Evolutionary conservation across 2,888 invertebrate genomes (phyloP).

Genomic region (Drosophila anomalata): DNA sequence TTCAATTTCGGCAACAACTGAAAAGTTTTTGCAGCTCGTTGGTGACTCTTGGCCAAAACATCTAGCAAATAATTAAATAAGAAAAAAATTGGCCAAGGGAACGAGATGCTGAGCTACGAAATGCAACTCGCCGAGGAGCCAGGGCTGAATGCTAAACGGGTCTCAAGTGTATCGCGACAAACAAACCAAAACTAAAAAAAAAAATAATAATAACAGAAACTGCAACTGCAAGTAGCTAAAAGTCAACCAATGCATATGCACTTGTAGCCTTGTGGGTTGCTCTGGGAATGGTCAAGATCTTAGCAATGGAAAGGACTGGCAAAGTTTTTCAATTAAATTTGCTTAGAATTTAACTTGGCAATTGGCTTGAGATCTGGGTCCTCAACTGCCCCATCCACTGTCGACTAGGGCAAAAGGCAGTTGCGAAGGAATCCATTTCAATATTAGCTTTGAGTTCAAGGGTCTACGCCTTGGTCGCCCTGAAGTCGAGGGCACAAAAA

Average conservation of each 20-base stretch:
- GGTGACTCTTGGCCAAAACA: constrained; percentile 52
- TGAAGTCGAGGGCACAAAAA: constrained; percentile 3
- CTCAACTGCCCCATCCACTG: constrained; percentile 37
- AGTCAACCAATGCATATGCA: constrained; percentile 71
- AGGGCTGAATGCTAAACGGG: constrained; percentile 68
- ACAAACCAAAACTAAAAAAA: constrained; percentile 50
- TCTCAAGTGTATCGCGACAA: constrained; percentile 71
- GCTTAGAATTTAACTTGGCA: constrained; percentile 75
- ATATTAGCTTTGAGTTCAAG: constrained; percentile 25
- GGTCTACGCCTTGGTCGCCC: constrained; percentile 2
- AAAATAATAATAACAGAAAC: constrained; percentile 36
- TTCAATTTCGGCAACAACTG: constrained; percentile 58
- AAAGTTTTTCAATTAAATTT: constrained; percentile 79
- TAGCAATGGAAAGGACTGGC: constrained; percentile 48
- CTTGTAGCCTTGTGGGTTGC: constrained; percentile 56
- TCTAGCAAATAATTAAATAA: constrained; percentile 66
- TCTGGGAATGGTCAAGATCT: constrained; percentile 42
- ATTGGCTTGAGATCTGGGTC: constrained; percentile 52
- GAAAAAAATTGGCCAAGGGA: constrained; percentile 20
- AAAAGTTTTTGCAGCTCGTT: constrained; percentile 53
- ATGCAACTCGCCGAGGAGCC: constrained; percentile 19
- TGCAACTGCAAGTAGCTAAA: constrained; percentile 33
- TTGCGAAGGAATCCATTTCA: constrained; percentile 18
- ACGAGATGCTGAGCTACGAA: constrained; percentile 4
- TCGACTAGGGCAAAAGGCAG: neutral